Conservation (phyloP, 2,113 vertebrate genomes). For the Nansenia antarctica region DNA sequence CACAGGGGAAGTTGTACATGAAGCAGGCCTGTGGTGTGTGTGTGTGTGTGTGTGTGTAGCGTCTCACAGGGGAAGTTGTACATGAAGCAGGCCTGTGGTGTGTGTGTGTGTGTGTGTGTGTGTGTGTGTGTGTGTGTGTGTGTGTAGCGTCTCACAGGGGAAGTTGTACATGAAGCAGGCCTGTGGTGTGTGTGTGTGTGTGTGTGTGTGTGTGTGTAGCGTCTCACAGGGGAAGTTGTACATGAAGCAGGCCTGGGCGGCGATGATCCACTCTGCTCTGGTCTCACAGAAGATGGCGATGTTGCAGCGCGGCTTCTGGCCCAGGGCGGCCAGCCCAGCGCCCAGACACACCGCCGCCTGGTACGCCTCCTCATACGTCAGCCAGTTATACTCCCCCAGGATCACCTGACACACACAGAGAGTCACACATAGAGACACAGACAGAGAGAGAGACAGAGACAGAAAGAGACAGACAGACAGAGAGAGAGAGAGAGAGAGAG, state of each 20-base stretch:
- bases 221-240: too few species aligned
- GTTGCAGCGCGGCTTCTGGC: constrained; percentile 88
- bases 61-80: background rate
- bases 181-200: background rate
- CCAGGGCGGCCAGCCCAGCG: constrained; percentile 86
- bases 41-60: background rate
- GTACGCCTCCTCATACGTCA: constrained; percentile 88
- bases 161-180: constrained; percentile 3
- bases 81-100: background rate
- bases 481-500: too few species aligned
- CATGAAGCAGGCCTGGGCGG: constrained; percentile 93
- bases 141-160: background rate
- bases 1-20: background rate
- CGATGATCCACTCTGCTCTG: constrained; percentile 92
- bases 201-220: background rate
- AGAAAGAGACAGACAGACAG: too few species aligned
- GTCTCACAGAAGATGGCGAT: constrained; percentile 98
- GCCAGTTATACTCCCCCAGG: constrained; percentile 93
- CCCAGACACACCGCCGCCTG: constrained; percentile 84
- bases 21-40: background rate
- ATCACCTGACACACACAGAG: constrained; percentile 94
- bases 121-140: constrained; percentile 99
- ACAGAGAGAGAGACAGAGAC: too few species aligned
- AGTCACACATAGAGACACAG: background rate
- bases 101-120: constrained; percentile 83